A percentile compares a stretch with the other conserved stretches of the same genome.
Conservation (phyloP, 2,797 vertebrate species). For the Neomorphus geoffroyi region DNA sequence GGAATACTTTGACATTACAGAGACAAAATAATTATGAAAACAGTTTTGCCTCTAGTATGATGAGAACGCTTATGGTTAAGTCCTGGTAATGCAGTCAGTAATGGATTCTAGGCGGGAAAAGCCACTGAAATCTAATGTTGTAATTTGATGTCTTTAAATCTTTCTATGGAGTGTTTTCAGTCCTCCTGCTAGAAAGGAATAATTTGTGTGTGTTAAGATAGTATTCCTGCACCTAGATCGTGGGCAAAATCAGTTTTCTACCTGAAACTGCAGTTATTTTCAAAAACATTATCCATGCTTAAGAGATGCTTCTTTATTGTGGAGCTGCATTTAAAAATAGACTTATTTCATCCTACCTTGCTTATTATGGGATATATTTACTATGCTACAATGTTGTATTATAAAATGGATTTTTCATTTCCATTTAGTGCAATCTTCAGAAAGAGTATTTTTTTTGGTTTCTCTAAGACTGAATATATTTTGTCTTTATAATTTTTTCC, state of each 20-base stretch:
- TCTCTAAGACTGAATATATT: neutral
- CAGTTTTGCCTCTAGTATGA: neutral
- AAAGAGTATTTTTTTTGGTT: neutral
- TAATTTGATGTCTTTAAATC: neutral
- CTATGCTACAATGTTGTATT: neutral
- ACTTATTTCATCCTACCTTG: neutral
- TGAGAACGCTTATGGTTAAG: neutral
- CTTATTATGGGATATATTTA: neutral
- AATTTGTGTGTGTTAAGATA: neutral
- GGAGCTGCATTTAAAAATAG: neutral
- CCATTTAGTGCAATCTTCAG: neutral
- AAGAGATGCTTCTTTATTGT: neutral
- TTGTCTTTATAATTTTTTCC: neutral
- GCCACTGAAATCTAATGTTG: no score
- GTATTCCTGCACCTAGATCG: neutral
- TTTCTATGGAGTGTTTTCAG: neutral
- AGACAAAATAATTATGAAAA: neutral
- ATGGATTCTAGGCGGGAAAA: neutral
- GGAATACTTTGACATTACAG: neutral
- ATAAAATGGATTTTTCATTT: neutral
- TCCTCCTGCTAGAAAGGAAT: neutral
- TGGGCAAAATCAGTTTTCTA: neutral
- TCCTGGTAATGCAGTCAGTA: neutral
- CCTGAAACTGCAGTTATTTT: neutral
- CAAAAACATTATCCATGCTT: neutral